A percentile compares a stretch with the other conserved stretches of the same genome.
Conservation (phyloP, 2,888 invertebrate species). For the Protophormia terraenovae region DNA sequence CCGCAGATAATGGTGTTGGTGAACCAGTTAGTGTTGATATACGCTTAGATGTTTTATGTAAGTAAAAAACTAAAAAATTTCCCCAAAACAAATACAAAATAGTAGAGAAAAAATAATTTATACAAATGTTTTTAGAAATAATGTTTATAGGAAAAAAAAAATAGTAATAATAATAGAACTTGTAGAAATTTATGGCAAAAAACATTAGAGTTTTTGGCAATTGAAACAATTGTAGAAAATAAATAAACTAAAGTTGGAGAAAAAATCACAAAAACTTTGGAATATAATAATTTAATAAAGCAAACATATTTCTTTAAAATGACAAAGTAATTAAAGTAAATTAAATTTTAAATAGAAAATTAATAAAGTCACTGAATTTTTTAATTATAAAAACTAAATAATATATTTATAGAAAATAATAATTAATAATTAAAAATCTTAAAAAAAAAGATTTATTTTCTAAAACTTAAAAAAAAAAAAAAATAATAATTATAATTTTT, state of each 20-base stretch:
- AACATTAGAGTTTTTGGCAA: slow-evolving; percentile 12
- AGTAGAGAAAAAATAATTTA: background rate
- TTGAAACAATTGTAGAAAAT: background rate
- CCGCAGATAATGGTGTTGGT: slow-evolving; percentile 87
- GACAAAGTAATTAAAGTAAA: too few relatives aligned
- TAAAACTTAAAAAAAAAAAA: too few relatives aligned
- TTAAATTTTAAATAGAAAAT: too few relatives aligned
- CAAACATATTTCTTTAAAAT: too few relatives aligned
- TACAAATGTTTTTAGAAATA: background rate
- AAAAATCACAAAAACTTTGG: too few relatives aligned
- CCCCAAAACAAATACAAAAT: background rate
- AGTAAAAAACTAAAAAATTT: slow-evolving; percentile 80
- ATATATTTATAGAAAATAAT: too few relatives aligned
- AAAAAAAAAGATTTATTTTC: too few relatives aligned
- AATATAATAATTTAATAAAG: too few relatives aligned
- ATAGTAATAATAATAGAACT: background rate
- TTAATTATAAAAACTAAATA: too few relatives aligned
- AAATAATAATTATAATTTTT: too few relatives aligned
- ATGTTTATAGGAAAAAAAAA: slow-evolving; percentile 9
- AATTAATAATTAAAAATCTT: too few relatives aligned
- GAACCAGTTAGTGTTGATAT: slow-evolving; percentile 86
- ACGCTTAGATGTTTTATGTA: slow-evolving; percentile 86
- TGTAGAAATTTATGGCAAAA: background rate
- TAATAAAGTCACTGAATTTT: too few relatives aligned
- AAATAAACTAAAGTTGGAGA: background rate